Evolutionary conservation across 2,797 vertebrate genomes (phyloP).

Genomic region (Streptopelia turtur): DNA sequence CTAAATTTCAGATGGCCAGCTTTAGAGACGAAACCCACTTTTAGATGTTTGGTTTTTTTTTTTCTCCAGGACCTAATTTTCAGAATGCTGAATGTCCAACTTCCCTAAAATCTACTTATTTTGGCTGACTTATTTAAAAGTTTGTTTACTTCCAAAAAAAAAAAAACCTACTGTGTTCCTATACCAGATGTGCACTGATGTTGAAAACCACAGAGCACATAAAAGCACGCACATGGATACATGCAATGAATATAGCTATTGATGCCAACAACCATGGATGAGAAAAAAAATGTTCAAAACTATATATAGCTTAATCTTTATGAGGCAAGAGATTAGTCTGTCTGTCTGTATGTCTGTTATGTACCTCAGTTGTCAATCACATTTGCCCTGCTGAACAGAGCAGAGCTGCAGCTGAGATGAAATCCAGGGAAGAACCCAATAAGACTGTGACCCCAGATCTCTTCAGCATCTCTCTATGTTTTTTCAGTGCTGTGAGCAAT

Average conservation of each 20-base stretch:
- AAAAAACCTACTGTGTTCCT: not conserved
- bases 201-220: not conserved
- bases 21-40: not conserved
- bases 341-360: not conserved
- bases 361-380: not conserved
- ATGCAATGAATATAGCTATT: not conserved
- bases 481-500: not conserved
- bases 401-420: not conserved
- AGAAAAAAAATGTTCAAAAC: not conserved
- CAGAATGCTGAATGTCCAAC: not conserved
- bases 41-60: not conserved
- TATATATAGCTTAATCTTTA: not conserved
- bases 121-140: not conserved
- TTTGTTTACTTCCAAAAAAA: not conserved
- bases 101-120: not conserved
- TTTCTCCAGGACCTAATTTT: not conserved
- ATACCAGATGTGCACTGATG: not conserved
- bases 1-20: not conserved
- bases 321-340: not conserved
- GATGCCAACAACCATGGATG: not conserved
- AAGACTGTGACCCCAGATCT: not conserved
- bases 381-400: not conserved
- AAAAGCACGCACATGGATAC: not conserved
- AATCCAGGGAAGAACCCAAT: not conserved
- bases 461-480: not conserved